These are phyloP conservation scores for Percopsis omiscomaycus DNA, from an alignment of 2,797 vertebrate species.

Conservation along the genomic window DNA sequence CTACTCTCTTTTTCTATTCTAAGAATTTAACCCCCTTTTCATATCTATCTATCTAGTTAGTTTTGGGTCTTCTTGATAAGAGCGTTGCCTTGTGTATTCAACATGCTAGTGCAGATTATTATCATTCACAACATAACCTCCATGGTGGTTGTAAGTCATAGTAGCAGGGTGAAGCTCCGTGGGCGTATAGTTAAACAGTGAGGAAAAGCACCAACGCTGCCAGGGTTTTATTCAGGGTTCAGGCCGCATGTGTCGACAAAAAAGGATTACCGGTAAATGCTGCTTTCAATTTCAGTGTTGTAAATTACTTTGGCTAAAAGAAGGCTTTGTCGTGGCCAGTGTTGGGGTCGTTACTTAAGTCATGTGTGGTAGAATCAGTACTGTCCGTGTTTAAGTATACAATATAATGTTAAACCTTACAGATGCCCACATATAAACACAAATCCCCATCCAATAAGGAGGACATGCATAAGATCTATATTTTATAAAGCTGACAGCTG, in stretches of 20 bases:
- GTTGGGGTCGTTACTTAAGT: no score
- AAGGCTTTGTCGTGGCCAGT: slow-evolving; percentile 10
- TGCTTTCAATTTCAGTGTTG: slow-evolving; percentile 21
- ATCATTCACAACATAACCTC: no score
- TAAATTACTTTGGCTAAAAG: slow-evolving; percentile 26
- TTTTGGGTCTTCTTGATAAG: not conserved
- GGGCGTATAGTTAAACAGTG: not conserved
- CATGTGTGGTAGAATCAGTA: no score
- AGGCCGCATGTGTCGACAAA: slow-evolving; percentile 3
- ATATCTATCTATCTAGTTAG: not conserved
- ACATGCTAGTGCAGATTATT: not conserved
- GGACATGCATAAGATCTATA: no score
- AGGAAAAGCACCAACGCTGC: not conserved
- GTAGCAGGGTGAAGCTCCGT: not conserved
- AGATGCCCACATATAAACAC: no score
- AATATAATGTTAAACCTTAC: no score
- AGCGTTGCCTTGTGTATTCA: not conserved
- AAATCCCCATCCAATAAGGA: no score
- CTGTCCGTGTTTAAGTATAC: no score
- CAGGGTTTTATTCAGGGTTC: not conserved
- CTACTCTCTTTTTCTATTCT: not conserved
- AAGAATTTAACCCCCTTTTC: not conserved
- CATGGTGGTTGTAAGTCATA: not conserved
- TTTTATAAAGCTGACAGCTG: no score
- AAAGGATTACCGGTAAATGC: slow-evolving; percentile 15